Evolutionary conservation across 1,140 invertebrate species (phyloP), one percentile per base, ranked within the genome.

Genomic region (Drosophila novamexicana): DNA sequence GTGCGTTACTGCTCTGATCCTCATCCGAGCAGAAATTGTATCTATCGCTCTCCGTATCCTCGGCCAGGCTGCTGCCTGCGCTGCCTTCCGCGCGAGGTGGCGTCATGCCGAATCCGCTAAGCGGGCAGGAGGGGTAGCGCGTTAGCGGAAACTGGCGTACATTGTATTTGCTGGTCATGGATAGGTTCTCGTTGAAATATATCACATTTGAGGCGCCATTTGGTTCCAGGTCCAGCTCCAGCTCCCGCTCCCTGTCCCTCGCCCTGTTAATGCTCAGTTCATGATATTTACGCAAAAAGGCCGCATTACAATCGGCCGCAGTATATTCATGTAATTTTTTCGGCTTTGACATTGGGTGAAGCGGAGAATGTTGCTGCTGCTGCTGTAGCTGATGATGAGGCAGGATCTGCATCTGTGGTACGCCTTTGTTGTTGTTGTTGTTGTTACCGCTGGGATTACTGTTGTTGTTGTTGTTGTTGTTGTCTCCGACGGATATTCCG

Each of bases 161-260:
- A 57, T 81, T 79, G 57, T 86, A 90, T 69, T 90, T 91, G 69
- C 91, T 91, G 57, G 91, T 81, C 91, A 92, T 92, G 32, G 91
- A 91, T 4, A 92, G 73, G 63, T 92, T 92, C 59, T 92, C 91
- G 66, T 92, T 92, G 44, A 92, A 92, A 47, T 92, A 91, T 7
- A 92, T 92, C 5, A 92, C 75, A 61, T 89, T 90, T 12, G 57
- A 63, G 40, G 45, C 29, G 10, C 56, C 61, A 7, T 67, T 73
- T 0, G 42, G 32, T 10, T 73, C 70, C 32, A 39, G 39, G 36
- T 67, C 68, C 36, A 53, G 10, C 16, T 75, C 77, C 5, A 6
- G n/a, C n/a, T 70, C 61, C 2, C 62, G 50, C 10, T 81, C 77
- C n/a, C 64, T 36, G 0, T 75, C 64, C 0, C 59, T 36, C 0